Evolutionary conservation across 2,113 vertebrate species (phyloP).

Genomic region (Eclectus roratus): DNA sequence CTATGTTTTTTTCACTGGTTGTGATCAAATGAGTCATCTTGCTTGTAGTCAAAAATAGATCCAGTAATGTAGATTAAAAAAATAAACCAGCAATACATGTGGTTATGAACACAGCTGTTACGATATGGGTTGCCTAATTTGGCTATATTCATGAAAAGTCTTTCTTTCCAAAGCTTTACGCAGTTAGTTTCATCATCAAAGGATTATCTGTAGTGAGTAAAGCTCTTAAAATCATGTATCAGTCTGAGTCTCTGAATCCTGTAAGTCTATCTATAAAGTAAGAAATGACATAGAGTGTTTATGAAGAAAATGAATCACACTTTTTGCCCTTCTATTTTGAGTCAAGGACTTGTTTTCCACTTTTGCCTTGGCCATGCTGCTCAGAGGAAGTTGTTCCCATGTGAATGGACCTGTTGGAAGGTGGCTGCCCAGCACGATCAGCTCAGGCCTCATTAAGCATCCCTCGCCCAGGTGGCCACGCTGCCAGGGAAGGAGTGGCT

Average conservation of each 20-base stretch:
- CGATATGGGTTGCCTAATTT: conserved; percentile 55
- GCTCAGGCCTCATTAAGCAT: not conserved
- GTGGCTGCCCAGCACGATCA: accelerated
- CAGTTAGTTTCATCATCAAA: conserved; percentile 33
- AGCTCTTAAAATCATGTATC: not conserved
- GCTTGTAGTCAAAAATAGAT: conserved; percentile 49
- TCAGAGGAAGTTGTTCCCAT: not conserved
- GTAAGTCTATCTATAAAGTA: accelerated
- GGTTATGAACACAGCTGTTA: conserved; percentile 18
- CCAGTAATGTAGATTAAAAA: conserved; percentile 15
- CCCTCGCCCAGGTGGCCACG: accelerated
- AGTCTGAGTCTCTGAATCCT: not conserved
- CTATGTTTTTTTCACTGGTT: not conserved
- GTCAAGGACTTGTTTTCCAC: not conserved
- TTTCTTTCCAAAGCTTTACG: not conserved
- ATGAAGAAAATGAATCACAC: not conserved
- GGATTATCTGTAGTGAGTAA: conserved; percentile 5
- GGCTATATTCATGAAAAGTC: conserved; percentile 5
- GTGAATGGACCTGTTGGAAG: accelerated
- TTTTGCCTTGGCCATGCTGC: not conserved
- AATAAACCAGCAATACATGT: not conserved
- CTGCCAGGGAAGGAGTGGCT: not conserved
- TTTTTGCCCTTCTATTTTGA: not conserved
- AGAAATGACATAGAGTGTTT: accelerated
- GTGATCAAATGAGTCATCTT: conserved; percentile 47